These are phyloP conservation scores for Enteromius afrohamiltoni DNA, from an alignment of 2,797 vertebrate genomes.

Conservation along the genomic window DNA sequence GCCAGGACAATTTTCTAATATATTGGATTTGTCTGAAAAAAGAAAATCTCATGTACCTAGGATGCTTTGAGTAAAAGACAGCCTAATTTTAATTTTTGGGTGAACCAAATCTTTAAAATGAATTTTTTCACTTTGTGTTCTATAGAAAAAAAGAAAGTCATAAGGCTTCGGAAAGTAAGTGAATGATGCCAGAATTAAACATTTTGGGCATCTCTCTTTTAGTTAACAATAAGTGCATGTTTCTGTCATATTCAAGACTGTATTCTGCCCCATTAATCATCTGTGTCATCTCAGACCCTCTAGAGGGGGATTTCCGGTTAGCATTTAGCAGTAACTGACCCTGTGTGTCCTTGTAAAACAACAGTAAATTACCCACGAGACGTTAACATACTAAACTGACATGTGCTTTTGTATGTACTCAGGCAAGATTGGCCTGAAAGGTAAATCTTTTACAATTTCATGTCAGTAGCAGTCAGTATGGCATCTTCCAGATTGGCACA, in stretches of 20 bases:
- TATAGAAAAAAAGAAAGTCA: neutral
- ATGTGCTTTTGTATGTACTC: constrained; percentile 14
- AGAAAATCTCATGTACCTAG: too few species aligned
- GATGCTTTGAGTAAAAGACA: too few species aligned
- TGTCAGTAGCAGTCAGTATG: neutral
- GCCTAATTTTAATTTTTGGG: too few species aligned
- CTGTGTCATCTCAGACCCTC: constrained; percentile 20
- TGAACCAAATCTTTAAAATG: too few species aligned
- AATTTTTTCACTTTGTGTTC: neutral
- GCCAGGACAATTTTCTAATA: too few species aligned
- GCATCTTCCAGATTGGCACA: neutral
- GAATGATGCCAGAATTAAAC: neutral
- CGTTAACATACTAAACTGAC: constrained; percentile 20
- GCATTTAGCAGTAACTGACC: constrained; percentile 30
- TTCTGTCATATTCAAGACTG: constrained; percentile 1
- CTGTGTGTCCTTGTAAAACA: constrained; percentile 37
- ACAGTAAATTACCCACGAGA: constrained; percentile 24
- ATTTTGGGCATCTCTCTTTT: neutral
- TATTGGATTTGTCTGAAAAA: too few species aligned
- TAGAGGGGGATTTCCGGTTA: constrained; percentile 13
- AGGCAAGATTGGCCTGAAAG: neutral
- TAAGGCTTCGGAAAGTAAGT: neutral
- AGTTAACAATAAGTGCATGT: neutral
- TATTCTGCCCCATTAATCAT: constrained; percentile 13
- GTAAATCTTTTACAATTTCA: neutral